These are phyloP conservation scores for Spisula subtruncata DNA, from an alignment of 2,888 invertebrate genomes.

Conservation along the genomic window DNA sequence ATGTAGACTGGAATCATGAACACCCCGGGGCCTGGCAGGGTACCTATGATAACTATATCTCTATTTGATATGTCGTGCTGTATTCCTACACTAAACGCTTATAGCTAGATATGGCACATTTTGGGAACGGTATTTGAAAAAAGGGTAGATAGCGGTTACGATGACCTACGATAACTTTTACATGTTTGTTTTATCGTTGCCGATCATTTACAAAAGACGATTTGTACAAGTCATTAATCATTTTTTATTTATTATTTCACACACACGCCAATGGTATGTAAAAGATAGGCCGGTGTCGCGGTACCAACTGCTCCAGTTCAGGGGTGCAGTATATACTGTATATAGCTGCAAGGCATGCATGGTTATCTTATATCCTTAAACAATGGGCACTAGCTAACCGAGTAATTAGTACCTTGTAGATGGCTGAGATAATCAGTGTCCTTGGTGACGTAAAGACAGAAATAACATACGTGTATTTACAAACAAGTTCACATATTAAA, in stretches of 20 bases:
- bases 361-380: neutral
- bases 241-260: neutral
- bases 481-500: neutral
- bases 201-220: neutral
- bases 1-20: neutral
- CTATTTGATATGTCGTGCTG: neutral
- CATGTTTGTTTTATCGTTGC: neutral
- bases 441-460: neutral
- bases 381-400: neutral
- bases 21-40: neutral
- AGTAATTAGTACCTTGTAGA: conserved; percentile 1
- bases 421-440: neutral
- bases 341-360: neutral
- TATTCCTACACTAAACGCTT: neutral
- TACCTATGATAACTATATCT: neutral
- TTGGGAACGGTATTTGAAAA: neutral
- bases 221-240: neutral
- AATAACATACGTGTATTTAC: neutral
- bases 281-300: neutral
- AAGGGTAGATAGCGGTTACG: neutral
- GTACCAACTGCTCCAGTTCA: neutral
- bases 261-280: neutral
- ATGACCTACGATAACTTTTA: neutral
- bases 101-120: conserved; percentile 11
- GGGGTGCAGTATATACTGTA: neutral